A percentile compares a stretch with the other conserved stretches of the same genome.
Conservation (phyloP, 2,113 vertebrate genomes). For the Lates calcarifer region DNA sequence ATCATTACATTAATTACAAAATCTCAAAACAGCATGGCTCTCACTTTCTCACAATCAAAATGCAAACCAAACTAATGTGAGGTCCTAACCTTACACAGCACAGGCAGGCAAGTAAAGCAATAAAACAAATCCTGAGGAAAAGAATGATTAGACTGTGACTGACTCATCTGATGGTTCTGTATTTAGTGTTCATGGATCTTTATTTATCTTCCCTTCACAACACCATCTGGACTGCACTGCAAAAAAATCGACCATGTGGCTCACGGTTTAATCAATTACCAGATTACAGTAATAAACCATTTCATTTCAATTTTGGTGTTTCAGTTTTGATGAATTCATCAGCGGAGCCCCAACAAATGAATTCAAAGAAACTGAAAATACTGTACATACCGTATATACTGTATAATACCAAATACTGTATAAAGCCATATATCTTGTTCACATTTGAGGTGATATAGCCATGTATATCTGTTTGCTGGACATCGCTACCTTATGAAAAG, state of each 20-base stretch:
- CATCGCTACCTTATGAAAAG: background rate
- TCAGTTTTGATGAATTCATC: constrained; percentile 27
- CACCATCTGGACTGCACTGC: constrained; percentile 35
- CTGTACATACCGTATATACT: too few relatives aligned
- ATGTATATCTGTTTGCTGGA: background rate
- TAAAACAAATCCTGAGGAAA: constrained; percentile 20
- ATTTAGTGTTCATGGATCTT: constrained; percentile 45
- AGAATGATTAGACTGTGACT: constrained; percentile 24
- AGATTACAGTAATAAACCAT: constrained; percentile 40
- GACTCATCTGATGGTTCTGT: constrained; percentile 48
- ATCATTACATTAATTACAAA: background rate
- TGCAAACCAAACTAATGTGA: background rate
- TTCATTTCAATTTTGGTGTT: constrained; percentile 23
- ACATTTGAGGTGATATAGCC: background rate
- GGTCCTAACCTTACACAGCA: constrained; percentile 5
- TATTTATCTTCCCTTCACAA: constrained; percentile 40
- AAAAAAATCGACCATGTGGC: constrained; percentile 4
- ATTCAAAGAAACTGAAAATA: background rate
- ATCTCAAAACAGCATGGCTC: background rate
- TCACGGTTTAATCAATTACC: constrained; percentile 44
- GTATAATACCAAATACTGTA: background rate
- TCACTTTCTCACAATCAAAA: constrained; percentile 22
- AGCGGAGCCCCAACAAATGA: background rate
- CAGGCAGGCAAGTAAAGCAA: constrained; percentile 1
- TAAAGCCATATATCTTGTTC: background rate